Evolutionary conservation across 2,888 invertebrate species (phyloP), one percentile per base, ranked within the genome.

Genomic region (Drosophila hamatofila): DNA sequence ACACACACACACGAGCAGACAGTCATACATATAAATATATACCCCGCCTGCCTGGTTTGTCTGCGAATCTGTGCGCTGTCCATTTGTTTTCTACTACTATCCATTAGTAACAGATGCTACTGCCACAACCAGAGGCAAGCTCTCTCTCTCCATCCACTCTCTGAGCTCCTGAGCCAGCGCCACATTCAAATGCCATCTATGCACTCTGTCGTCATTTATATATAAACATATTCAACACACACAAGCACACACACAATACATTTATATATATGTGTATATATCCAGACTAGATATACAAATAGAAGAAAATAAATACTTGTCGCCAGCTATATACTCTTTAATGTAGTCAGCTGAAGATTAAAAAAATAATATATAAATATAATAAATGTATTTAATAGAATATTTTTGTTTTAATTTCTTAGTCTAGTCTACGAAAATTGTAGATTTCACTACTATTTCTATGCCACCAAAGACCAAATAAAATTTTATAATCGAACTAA

Each of bases 51-150:
- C 12, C 12, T 35, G 68, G 46, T 62, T 37, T 70, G 35, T 62
- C 51, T 78, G 56, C 57, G 75, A 81, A 81, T 88, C 71, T 78
- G 75, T 78, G 75, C 83, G 73, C 60, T 90, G 91, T 91, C 88
- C 88, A 91, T 91, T 85, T 89, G 84, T 85, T 89, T 89, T 82
- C 89, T 80, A 80, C 89, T 87, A 73, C 84, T 81, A 75, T 89
- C 85, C 85, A 86, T 86, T 86, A 86, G 89, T 80, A 88, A 80
- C 85, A 86, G 85, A 86, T 86, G 85, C 78, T 84, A 69, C 89
- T 83, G 81, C 83, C 81, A 88, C 81, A 67, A 65, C 44, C 83
- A 88, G 75, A 67, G 71, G 51, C 82, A 52, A 41, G 25, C 64
- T 65, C 52, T 23, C 56, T 48, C 64, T 65, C 52, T 23, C 56